A percentile compares a stretch with the other conserved stretches of the same genome.
phyloP scores from a whole-genome alignment of 2,797 vertebrate genomes.

The Urocyon cinereoargenteus region DNA sequence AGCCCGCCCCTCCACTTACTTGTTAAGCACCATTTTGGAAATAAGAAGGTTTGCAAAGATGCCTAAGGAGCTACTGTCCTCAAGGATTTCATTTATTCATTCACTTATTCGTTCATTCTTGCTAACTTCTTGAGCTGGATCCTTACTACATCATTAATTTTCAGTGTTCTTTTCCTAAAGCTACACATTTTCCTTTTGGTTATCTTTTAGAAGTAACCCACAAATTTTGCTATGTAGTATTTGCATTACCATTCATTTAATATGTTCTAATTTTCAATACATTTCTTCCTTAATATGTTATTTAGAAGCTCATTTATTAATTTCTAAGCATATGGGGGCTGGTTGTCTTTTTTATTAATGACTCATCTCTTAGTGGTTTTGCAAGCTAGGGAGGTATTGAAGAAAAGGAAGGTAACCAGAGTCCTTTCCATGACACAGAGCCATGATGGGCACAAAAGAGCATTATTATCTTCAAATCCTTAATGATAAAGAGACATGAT shows the following conservation, averaged over 20 bases:
- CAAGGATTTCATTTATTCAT: not conserved
- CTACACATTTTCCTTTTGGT: not conserved
- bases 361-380: not conserved
- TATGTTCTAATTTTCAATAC: not conserved
- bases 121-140: not conserved
- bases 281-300: not conserved
- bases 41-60: not conserved
- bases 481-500: not conserved
- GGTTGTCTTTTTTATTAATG: not conserved
- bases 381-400: not conserved
- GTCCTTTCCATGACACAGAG: not conserved
- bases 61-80: not conserved
- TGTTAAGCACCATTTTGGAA: not conserved
- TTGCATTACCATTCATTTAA: constrained; percentile 24
- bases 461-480: not conserved
- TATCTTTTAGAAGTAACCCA: not conserved
- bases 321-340: not conserved
- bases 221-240: not conserved
- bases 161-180: not conserved
- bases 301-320: constrained; percentile 42
- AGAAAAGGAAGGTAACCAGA: not conserved
- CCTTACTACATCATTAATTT: not conserved
- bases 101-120: not conserved
- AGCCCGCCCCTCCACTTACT: not conserved
- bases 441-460: not conserved